phyloP scores from a whole-genome alignment of 2,797 vertebrate genomes.

The Typhlichthys subterraneus region DNA sequence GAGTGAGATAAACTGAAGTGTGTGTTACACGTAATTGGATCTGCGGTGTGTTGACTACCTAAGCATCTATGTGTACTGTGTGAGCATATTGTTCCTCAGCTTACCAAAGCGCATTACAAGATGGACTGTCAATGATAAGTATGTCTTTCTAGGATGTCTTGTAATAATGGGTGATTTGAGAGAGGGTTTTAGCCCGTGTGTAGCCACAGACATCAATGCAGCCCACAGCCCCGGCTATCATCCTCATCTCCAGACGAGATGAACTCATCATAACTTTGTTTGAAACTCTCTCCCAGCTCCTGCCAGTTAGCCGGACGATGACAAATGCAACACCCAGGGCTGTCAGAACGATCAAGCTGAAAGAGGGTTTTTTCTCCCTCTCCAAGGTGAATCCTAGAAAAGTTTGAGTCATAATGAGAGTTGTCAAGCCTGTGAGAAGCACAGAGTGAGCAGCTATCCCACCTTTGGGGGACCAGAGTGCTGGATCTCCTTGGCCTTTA shows the following conservation, averaged over 20 bases:
- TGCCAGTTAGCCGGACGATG: constrained; percentile 71
- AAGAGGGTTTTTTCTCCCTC: constrained; percentile 26
- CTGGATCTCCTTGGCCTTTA: constrained; percentile 74
- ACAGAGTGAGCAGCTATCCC: constrained; percentile 35
- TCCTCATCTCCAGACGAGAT: constrained; percentile 30
- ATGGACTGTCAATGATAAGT: constrained; percentile 57
- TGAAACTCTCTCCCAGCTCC: constrained; percentile 36
- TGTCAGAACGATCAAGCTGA: constrained; percentile 67
- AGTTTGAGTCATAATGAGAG: constrained; percentile 73
- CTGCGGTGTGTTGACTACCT: constrained; percentile 77
- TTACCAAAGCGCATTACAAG: constrained; percentile 41
- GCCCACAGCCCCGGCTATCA: constrained; percentile 37
- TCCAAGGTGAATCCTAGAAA: constrained; percentile 63
- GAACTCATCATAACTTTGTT: constrained; percentile 46
- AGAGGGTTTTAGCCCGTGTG: constrained; percentile 25
- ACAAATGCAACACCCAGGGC: constrained; percentile 69
- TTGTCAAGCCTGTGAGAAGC: constrained; percentile 69
- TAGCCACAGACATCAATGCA: constrained; percentile 24
- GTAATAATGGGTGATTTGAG: constrained; percentile 43
- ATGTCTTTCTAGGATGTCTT: constrained; percentile 23
- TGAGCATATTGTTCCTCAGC: constrained; percentile 38
- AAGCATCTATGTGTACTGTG: constrained; percentile 57
- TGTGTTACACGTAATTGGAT: constrained; percentile 97
- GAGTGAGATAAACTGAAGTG: constrained; percentile 97
- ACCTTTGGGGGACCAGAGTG: constrained; percentile 69